Evolutionary conservation across 1,140 invertebrate genomes (phyloP), one percentile per base, ranked within the genome.

Genomic region (Epicauta chinensis): DNA sequence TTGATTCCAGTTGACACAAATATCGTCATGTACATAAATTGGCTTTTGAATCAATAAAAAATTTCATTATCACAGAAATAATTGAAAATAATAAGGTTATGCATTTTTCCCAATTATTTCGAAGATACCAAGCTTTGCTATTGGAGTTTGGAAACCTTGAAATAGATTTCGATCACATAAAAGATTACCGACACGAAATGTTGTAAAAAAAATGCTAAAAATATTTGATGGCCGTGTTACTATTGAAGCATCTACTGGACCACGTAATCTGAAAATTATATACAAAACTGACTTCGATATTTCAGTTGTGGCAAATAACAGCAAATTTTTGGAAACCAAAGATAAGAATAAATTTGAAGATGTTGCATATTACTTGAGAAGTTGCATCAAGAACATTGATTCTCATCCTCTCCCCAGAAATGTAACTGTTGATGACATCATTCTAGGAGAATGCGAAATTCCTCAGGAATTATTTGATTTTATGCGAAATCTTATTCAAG

Each of bases 391-490:
- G 49, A 59, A 59, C 45, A 56, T 62, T 9, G 31, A 62, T 51
- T 3, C 37, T 32, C 10, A 60, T 32, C 31, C 44, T 1, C 56
- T 65, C 29, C 48, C 61, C 55, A 37, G 36, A 12, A 48, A 57
- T 39, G 11, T 67, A 59, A 63, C 59, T 55, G 64, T 55, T 60
- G 60, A 69, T 46, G 64, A 68, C 45, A 34, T 67, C n/a, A n/a
- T n/a, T n/a, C n/a, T n/a, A n/a, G 66, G 65, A 56, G 64, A 68
- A 58, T 67, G 66, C 30, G 55, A 59, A n/a, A 63, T 65, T 60
- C 67, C 64, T 37, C 32, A 63, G 13, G 9, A 57, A 57, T 58
- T 67, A 52, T 44, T 63, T 46, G 37, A 62, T 61, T 69, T 68
- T 51, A 56, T 66, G 32, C 41, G 38, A 41, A 56, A 63, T 51